Base-by-base conservation (phyloP, 2,888 invertebrate genomes). In the Drosophila affinis region DNA sequence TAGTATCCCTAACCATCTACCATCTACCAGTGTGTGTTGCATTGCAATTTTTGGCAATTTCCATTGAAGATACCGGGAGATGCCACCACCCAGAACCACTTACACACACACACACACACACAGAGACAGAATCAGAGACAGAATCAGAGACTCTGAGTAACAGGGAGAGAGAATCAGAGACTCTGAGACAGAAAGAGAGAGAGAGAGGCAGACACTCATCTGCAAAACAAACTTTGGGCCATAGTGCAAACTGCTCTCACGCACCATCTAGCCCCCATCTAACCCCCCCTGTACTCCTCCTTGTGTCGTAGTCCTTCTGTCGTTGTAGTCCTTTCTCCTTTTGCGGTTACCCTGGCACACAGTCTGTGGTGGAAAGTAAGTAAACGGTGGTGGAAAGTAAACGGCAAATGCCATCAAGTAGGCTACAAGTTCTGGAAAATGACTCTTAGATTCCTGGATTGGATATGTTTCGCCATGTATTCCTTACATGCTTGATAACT, bases 41-140 rank as follows among this genome's bases (percentile, higher is more conserved):
- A 76, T 71, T 76, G 77, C 51, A 82, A 84, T 84, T 84, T 84
- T 85, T 78, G 78, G 76, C 45, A 75, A 86, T 77, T 77, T 77
- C 81, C 76, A 76, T 77, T 75, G 73, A 72, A 71, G 65, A 72
- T 60, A 52, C 51, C 47, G 29, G 53, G 14, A 46, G 24, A 51
- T 29, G 46, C 46, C 18, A 10, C n/a, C 17, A 46, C 53, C 45
- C 14, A 27, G 39, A 39, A 18, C 21, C 51, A 17, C 21, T 47
- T 49, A 55, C 55, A 48, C 61, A 52, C 52, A 59, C 57, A 73
- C 46, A 65, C 49, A 53, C 53, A 58, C 24, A 60, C 48, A 59
- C 44, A 53, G 12, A n/a, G 5, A n/a, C 39, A 7, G 14, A 12
- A n/a, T n/a, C n/a, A n/a, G 34, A 5, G 14, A 39, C 39, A 14